Conservation (phyloP, 2,113 vertebrate genomes). For the Callopanchax toddi region DNA sequence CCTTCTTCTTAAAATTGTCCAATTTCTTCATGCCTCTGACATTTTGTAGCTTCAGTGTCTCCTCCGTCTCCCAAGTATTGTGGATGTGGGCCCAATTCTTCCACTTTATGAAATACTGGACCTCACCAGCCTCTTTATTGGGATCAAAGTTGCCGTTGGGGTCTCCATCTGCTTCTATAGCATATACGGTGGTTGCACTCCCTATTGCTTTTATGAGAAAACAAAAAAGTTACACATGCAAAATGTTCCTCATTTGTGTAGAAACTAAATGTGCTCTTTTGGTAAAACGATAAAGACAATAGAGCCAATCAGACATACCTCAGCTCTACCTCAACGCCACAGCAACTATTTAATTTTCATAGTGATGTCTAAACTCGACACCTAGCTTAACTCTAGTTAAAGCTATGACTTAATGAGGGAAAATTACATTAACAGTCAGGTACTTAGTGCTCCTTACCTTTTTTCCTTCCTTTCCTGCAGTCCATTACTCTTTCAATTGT, state of each 20-base stretch:
- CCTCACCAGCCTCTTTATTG: slow-evolving; percentile 87
- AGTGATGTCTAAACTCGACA: too few relatives aligned
- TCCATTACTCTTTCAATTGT: slow-evolving; percentile 98
- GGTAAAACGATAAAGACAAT: too few relatives aligned
- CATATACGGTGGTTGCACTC: slow-evolving; percentile 94
- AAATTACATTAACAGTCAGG: not conserved
- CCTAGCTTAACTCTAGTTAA: not conserved
- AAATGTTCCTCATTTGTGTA: too few relatives aligned
- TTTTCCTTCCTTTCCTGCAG: slow-evolving; percentile 88
- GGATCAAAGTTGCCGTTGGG: slow-evolving; percentile 89
- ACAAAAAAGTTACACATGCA: not conserved
- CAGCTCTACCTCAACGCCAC: too few relatives aligned
- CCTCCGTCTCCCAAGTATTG: slow-evolving; percentile 98
- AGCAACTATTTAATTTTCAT: too few relatives aligned
- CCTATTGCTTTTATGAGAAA: slow-evolving; percentile 84
- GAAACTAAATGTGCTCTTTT: too few relatives aligned
- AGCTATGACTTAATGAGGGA: not conserved
- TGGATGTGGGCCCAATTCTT: slow-evolving; percentile 99
- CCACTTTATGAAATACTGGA: slow-evolving; percentile 98
- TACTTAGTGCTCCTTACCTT: slow-evolving; percentile 78
- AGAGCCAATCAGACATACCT: too few relatives aligned
- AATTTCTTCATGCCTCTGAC: slow-evolving; percentile 99
- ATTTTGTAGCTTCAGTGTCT: slow-evolving; percentile 94
- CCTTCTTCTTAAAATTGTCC: slow-evolving; percentile 99
- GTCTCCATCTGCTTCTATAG: slow-evolving; percentile 95